Evolutionary conservation across 2,797 vertebrate genomes (phyloP).

Genomic region (Podarcis lilfordi): DNA sequence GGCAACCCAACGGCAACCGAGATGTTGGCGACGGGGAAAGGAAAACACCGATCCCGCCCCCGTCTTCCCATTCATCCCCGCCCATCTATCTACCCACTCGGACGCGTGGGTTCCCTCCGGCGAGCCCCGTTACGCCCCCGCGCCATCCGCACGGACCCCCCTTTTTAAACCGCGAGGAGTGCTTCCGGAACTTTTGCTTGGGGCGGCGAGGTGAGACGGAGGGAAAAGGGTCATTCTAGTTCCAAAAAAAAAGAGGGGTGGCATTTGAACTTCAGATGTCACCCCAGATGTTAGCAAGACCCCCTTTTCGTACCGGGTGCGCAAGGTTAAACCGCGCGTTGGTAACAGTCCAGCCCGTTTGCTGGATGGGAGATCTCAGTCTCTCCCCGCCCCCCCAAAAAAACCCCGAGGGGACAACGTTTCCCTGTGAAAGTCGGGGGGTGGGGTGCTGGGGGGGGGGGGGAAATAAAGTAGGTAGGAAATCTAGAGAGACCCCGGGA

Average conservation of each 20-base stretch:
- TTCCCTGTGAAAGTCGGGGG: neutral
- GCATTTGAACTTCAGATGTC: neutral
- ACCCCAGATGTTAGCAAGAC: neutral
- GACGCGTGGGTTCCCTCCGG: slow-evolving; percentile 21
- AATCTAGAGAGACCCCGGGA: neutral
- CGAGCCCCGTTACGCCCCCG: neutral
- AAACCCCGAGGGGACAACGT: neutral
- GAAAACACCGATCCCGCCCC: neutral
- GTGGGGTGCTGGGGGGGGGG: neutral
- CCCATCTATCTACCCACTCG: neutral
- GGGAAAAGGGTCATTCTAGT: neutral
- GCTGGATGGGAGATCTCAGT: too few species aligned
- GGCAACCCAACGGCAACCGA: neutral
- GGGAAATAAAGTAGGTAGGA: neutral
- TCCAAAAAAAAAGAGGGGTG: neutral
- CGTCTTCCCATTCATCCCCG: neutral
- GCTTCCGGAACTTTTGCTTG: neutral
- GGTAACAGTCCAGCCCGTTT: neutral
- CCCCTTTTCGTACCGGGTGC: too few species aligned
- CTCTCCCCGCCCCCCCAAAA: neutral
- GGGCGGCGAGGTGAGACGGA: neutral
- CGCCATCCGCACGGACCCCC: neutral
- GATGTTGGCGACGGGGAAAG: neutral
- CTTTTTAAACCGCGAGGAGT: neutral
- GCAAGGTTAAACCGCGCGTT: neutral